phyloP scores from a whole-genome alignment of 2,797 vertebrate species.

The Megaceryle alcyon region DNA sequence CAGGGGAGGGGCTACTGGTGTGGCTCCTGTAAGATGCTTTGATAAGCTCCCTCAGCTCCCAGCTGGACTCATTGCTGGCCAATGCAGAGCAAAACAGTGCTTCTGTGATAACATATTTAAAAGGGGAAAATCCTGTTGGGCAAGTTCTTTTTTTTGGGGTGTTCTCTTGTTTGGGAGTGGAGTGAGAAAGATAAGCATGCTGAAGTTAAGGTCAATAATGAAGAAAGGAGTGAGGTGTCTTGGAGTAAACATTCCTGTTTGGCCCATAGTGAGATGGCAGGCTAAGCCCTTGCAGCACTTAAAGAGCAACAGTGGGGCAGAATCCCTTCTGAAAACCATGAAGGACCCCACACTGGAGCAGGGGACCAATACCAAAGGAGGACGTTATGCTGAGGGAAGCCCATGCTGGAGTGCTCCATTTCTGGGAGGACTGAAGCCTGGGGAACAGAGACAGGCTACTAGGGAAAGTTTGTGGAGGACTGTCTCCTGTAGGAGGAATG shows the following conservation, averaged over 20 bases:
- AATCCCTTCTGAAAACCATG: no score
- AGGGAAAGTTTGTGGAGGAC: neutral
- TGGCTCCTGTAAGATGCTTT: neutral
- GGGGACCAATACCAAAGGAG: no score
- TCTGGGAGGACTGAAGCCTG: no score
- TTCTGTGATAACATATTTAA: neutral
- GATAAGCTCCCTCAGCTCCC: neutral
- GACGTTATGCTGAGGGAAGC: neutral
- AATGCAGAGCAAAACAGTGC: neutral
- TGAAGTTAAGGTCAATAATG: neutral
- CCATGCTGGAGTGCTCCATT: neutral
- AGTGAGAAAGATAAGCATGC: neutral
- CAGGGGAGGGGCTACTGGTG: neutral
- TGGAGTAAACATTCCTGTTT: neutral
- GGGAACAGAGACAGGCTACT: neutral
- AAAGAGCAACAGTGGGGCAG: no score
- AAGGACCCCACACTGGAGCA: neutral
- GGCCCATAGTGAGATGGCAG: neutral
- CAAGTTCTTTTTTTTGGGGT: neutral
- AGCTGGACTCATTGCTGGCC: neutral
- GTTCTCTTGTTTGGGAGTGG: neutral
- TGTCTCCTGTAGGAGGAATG: neutral
- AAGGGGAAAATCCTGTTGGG: neutral
- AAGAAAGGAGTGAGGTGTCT: neutral
- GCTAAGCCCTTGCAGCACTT: neutral